A percentile compares a stretch with the other conserved stretches of the same genome.
Conservation (phyloP, 92 coral and sea anemone genomes). For the Phymanthus crucifer region DNA sequence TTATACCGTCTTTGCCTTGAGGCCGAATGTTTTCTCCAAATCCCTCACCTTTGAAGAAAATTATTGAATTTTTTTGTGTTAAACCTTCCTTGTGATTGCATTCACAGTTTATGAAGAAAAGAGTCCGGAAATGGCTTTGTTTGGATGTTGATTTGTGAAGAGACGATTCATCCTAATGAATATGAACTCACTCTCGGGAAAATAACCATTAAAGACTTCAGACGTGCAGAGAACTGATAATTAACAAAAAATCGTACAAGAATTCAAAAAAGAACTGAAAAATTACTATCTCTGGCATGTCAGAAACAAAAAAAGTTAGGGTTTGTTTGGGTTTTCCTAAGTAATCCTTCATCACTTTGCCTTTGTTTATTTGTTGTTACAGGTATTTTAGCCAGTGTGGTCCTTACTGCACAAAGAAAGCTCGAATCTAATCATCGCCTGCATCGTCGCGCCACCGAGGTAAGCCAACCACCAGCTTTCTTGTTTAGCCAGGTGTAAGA, state of each 20-base stretch:
- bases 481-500: neutral
- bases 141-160: neutral
- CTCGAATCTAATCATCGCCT: neutral
- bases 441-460: neutral
- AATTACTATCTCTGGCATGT: neutral
- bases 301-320: neutral
- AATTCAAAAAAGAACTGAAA: neutral
- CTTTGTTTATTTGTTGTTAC: neutral
- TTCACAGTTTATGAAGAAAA: neutral
- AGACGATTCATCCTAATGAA: neutral
- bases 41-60: too few species aligned
- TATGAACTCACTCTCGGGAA: neutral
- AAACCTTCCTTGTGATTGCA: neutral
- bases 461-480: neutral
- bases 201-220: too few species aligned
- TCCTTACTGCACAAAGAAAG: neutral
- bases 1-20: too few species aligned
- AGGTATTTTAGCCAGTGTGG: neutral
- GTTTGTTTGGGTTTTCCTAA: too few species aligned
- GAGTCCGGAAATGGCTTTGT: neutral
- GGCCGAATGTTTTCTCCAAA: too few species aligned
- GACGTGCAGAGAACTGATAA: neutral
- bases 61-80: neutral
- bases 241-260: neutral
- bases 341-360: neutral